Conservation (phyloP, 1,140 invertebrate genomes). For the Lucilia cuprina region DNA sequence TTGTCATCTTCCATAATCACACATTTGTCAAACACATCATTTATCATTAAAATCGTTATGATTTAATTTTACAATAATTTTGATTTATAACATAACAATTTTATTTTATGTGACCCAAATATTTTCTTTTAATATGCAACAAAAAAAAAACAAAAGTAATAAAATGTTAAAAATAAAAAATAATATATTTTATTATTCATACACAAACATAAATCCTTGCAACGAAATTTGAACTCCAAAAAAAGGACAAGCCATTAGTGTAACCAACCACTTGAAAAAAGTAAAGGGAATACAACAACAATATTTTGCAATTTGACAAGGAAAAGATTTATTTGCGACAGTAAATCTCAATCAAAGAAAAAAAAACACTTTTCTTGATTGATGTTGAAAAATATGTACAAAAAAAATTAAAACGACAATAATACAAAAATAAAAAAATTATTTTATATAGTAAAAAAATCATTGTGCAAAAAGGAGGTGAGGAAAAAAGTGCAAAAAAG, state of each 20-base stretch:
- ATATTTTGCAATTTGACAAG: neutral
- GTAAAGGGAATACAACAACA: neutral
- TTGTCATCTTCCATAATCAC: no score
- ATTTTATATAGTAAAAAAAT: neutral
- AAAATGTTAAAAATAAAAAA: neutral
- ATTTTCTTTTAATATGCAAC: neutral
- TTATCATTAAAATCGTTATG: neutral
- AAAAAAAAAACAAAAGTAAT: neutral
- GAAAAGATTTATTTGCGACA: slow-evolving; percentile 30
- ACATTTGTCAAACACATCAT: neutral
- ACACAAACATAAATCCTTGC: neutral
- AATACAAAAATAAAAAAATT: neutral
- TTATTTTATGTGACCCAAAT: neutral
- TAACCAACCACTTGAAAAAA: neutral
- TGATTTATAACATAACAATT: neutral
- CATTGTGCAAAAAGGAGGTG: neutral
- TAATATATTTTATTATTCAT: neutral
- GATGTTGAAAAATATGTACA: slow-evolving; percentile 6
- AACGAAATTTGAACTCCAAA: neutral
- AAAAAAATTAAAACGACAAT: neutral
- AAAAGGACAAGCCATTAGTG: slow-evolving; percentile 1
- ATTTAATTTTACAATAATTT: neutral
- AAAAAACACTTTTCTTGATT: slow-evolving; percentile 26
- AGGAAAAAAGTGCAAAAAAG: neutral
- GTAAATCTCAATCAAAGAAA: slow-evolving; percentile 30